These are phyloP conservation scores for Puntigrus tetrazona DNA, from an alignment of 2,113 vertebrate genomes.

Conservation along the genomic window DNA sequence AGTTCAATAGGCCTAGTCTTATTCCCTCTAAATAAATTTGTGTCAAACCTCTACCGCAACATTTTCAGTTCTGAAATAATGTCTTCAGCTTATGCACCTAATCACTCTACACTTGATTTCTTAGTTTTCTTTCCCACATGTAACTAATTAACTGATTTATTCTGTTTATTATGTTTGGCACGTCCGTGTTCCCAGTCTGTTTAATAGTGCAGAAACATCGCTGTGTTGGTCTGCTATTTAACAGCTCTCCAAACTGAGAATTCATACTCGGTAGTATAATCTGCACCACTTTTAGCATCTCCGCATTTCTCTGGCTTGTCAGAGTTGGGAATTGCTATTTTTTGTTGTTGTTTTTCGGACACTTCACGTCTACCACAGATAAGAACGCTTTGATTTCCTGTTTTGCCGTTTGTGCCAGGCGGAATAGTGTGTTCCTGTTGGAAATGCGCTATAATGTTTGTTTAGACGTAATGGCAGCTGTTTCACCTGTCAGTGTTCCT, in stretches of 20 bases:
- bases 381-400: constrained; percentile 33
- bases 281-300: constrained; percentile 37
- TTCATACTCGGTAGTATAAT: constrained; percentile 19
- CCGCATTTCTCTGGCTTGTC: constrained; percentile 18
- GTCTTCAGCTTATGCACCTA: not conserved
- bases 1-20: not conserved
- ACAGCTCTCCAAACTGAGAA: not conserved
- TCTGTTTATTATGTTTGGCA: not conserved
- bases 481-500: constrained; percentile 14
- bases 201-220: not conserved
- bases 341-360: constrained; percentile 19
- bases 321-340: not conserved
- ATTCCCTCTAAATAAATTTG: too few species aligned
- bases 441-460: constrained; percentile 22
- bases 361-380: constrained; percentile 13
- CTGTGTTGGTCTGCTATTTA: not conserved
- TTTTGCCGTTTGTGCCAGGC: constrained; percentile 8
- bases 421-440: not conserved
- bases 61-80: not conserved
- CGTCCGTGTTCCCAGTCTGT: not conserved
- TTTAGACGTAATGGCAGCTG: constrained; percentile 36
- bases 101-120: not conserved
- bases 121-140: not conserved
- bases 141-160: not conserved
- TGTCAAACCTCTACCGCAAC: not conserved